These are phyloP conservation scores for Ectropis crepuscularia DNA, from an alignment of 2,888 invertebrate genomes.

Conservation along the genomic window DNA sequence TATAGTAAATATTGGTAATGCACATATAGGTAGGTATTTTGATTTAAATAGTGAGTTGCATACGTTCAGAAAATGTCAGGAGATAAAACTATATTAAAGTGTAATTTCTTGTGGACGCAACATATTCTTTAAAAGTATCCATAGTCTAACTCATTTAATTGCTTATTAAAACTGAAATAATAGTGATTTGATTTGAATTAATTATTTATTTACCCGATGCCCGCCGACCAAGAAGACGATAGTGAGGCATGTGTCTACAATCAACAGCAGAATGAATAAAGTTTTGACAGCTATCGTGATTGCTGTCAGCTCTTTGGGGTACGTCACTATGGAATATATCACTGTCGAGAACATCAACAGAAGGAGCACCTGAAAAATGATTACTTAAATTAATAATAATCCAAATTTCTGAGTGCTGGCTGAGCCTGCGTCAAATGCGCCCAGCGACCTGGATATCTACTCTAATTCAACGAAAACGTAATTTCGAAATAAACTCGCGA, in stretches of 20 bases:
- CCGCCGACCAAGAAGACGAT: conserved; percentile 11
- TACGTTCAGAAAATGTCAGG: too few species aligned
- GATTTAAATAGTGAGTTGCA: too few species aligned
- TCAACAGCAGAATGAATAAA: background rate
- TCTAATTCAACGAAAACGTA: too few species aligned
- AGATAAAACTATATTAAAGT: too few species aligned
- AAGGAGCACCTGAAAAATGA: conserved; percentile 2
- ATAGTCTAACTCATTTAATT: background rate
- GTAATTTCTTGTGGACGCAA: background rate
- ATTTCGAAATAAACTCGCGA: too few species aligned
- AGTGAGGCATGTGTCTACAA: conserved; percentile 1
- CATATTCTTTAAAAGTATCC: background rate
- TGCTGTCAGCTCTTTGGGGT: background rate
- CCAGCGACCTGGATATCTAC: too few species aligned
- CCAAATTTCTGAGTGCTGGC: too few species aligned
- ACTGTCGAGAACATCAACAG: conserved; percentile 5
- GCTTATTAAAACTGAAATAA: background rate
- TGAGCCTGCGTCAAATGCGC: too few species aligned
- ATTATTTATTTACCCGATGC: conserved; percentile 5
- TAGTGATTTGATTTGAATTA: background rate
- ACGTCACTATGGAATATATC: background rate
- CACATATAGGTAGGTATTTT: too few species aligned
- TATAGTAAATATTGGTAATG: too few species aligned
- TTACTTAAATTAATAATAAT: background rate
- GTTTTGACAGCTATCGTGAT: background rate